Evolutionary conservation across 2,113 vertebrate species (phyloP).

Genomic region (Albula glossodonta): DNA sequence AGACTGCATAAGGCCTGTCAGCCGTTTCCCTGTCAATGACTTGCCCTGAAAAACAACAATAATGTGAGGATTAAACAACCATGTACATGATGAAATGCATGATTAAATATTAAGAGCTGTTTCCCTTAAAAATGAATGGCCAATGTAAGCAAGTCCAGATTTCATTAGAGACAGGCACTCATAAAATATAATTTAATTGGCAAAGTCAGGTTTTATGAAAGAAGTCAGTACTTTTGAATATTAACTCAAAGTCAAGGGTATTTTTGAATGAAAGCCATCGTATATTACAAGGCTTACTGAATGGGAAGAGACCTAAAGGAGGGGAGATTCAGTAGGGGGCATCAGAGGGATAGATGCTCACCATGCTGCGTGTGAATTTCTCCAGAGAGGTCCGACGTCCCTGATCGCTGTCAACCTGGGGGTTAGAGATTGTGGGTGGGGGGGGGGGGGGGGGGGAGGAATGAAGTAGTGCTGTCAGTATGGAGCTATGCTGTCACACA

Average conservation of each 20-base stretch:
- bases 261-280: no score
- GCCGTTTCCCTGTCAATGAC: constrained; percentile 90
- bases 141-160: background rate
- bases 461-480: background rate
- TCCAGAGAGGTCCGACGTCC: constrained; percentile 97
- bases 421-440: constrained; percentile 51
- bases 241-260: no score
- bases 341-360: constrained; percentile 71
- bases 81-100: no score
- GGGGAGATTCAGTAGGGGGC: background rate
- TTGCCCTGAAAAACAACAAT: constrained; percentile 79
- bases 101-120: no score
- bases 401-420: constrained; percentile 93
- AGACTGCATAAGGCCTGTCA: constrained; percentile 96
- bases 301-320: background rate
- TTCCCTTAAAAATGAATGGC: background rate
- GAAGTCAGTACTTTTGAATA: no score
- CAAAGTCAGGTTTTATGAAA: no score
- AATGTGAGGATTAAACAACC: background rate
- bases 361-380: constrained; percentile 97
- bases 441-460: constrained; percentile 33
- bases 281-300: background rate
- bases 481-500: background rate
- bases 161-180: background rate
- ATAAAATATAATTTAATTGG: background rate